Base-by-base conservation (phyloP, 2,113 vertebrate species). In the Platichthys stellatus region DNA sequence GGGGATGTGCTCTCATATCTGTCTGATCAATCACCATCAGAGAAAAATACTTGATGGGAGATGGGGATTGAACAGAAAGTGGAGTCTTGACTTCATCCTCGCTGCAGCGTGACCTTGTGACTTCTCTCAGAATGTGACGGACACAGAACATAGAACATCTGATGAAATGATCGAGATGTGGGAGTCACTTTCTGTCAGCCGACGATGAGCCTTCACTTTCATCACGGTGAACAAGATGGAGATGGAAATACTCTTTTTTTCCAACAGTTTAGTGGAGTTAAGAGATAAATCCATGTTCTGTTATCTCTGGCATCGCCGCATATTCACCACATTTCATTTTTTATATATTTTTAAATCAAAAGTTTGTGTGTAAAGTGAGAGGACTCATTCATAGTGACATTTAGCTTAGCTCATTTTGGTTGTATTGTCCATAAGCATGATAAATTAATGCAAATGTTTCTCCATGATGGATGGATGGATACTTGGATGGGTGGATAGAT, bases 51-150 rank as follows among this genome's bases (percentile, higher is more conserved):
- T 11, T 70, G 63, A 68, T 71, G 75, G 15, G 56, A 84, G 74
- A 76, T 21, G 51, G 20, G 60, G 60, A 87, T 68, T 86, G 78
- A 62, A 87, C 80, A 63, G 72, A 64, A 84, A 88, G 82, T 86
- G 73, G 76, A 86, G 81, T 78, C 80, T 24, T 26, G 78, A 80
- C 87, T 88, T 84, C 65, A 54, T 83, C 51, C 21, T 38, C 18
- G 72, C 82, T 66, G 71, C 57, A 57, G 47, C 3, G 4, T 82
- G 86, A 89, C 83, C 91, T 62, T 57, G 56, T 86, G 85, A 74
- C 76, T 62, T 73, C 54, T 45, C 35, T 54, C 64, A 53, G 60
- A 69, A 70, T 67, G 72, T 43, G 58, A 76, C 57, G 9, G 72
- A 78, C 68, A 54, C 60, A 51, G 31, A 84, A 60, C 72, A 74